phyloP scores from a whole-genome alignment of 2,113 vertebrate genomes.

The Brachyistius frenatus region DNA sequence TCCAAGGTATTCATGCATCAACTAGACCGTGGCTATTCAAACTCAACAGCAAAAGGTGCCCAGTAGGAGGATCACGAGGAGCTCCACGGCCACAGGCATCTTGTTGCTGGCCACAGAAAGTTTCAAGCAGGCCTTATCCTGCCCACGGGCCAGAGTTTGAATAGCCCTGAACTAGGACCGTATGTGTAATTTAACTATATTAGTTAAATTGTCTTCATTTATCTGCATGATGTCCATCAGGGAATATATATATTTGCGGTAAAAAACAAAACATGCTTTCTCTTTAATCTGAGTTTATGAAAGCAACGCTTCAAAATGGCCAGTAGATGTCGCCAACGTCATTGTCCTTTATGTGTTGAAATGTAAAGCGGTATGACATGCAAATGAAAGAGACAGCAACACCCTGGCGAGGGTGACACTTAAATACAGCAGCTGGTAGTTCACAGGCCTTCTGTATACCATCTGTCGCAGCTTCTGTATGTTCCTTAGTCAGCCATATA shows the following conservation, averaged over 20 bases:
- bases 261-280: neutral
- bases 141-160: no score
- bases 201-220: neutral
- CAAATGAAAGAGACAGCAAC: slow-evolving; percentile 2
- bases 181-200: slow-evolving; percentile 7
- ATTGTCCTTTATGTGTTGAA: neutral
- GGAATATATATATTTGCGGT: neutral
- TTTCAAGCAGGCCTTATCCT: no score
- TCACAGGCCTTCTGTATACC: slow-evolving; percentile 19
- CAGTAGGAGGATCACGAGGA: no score
- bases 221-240: neutral
- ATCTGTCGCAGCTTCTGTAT: slow-evolving; percentile 35
- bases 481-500: neutral
- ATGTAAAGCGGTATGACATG: neutral
- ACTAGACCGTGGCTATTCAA: neutral
- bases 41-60: no score
- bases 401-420: neutral
- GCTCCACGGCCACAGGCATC: no score
- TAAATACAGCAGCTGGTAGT: slow-evolving; percentile 25
- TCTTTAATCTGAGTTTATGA: neutral
- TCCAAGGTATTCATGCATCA: slow-evolving; percentile 5
- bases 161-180: neutral
- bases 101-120: no score
- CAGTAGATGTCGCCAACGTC: slow-evolving; percentile 51
- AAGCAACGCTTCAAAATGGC: slow-evolving; percentile 1